These are phyloP conservation scores for Diarsia mendica DNA, from an alignment of 2,888 invertebrate species.

Conservation along the genomic window DNA sequence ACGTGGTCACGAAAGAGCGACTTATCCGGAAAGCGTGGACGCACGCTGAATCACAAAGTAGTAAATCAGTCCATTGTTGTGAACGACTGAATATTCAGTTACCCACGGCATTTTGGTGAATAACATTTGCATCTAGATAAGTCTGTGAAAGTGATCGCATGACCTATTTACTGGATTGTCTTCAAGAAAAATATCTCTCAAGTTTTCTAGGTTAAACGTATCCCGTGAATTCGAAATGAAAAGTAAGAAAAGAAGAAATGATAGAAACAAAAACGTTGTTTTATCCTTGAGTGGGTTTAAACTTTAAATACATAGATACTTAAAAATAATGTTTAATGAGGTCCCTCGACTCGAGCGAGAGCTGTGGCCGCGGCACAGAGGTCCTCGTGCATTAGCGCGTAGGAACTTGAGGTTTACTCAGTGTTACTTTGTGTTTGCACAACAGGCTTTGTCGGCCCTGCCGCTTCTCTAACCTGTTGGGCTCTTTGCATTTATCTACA, in stretches of 20 bases:
- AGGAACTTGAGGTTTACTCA: constrained; percentile 80
- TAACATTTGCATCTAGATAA: constrained; percentile 78
- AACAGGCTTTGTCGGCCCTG: constrained; percentile 79
- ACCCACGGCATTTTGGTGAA: constrained; percentile 76
- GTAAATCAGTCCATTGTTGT: constrained; percentile 85
- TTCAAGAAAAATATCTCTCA: constrained; percentile 25
- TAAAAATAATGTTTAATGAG: constrained; percentile 63
- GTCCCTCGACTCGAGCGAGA: constrained; percentile 47
- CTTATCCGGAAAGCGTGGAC: constrained; percentile 80
- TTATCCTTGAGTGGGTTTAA: constrained; percentile 20
- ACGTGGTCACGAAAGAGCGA: constrained; percentile 76
- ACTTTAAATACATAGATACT: constrained; percentile 29
- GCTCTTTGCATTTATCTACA: constrained; percentile 71
- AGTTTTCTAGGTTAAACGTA: constrained; percentile 22
- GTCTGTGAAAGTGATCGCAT: constrained; percentile 69
- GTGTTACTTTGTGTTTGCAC: constrained; percentile 81
- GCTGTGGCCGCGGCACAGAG: constrained; percentile 67
- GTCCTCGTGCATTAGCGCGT: constrained; percentile 83
- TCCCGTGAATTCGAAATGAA: constrained; percentile 23
- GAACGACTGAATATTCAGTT: constrained; percentile 82
- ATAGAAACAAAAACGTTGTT: constrained; percentile 21
- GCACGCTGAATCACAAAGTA: constrained; percentile 85
- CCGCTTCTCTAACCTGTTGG: constrained; percentile 79
- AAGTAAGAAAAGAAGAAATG: constrained; percentile 6
- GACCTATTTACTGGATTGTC: constrained; percentile 54